phyloP scores from a whole-genome alignment of 2,888 invertebrate species.

The Stenolophus ochropezus region DNA sequence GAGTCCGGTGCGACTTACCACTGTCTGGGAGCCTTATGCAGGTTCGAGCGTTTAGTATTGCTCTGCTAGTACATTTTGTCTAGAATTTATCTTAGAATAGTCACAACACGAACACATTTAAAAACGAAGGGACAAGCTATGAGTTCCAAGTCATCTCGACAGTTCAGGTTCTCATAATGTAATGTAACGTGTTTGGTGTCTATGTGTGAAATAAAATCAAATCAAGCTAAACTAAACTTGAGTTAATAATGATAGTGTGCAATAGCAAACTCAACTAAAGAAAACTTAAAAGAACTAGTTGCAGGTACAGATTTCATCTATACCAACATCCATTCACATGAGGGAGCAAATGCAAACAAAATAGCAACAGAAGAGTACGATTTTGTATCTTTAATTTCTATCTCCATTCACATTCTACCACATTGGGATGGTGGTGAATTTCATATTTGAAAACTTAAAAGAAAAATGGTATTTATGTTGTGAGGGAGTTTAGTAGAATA shows the following conservation, averaged over 20 bases:
- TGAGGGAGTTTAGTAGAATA: no score
- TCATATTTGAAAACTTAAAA: background rate
- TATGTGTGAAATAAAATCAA: slow-evolving; percentile 19
- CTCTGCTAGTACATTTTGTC: slow-evolving; percentile 56
- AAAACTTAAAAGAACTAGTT: slow-evolving; percentile 19
- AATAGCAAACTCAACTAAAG: slow-evolving; percentile 26
- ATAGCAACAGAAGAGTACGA: slow-evolving; percentile 29
- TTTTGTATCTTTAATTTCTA: background rate
- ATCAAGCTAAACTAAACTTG: slow-evolving; percentile 37
- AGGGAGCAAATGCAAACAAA: slow-evolving; percentile 41
- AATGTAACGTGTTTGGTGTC: slow-evolving; percentile 28
- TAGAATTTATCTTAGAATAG: slow-evolving; percentile 50
- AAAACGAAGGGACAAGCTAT: slow-evolving; percentile 57
- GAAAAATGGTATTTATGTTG: no score
- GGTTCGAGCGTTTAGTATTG: slow-evolving; percentile 59
- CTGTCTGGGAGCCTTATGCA: slow-evolving; percentile 52
- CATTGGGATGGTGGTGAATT: no score
- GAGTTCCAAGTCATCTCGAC: slow-evolving; percentile 38
- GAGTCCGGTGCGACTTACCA: slow-evolving; percentile 56
- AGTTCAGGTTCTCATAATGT: slow-evolving; percentile 40
- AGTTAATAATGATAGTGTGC: slow-evolving; percentile 10
- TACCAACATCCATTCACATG: slow-evolving; percentile 44
- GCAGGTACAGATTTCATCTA: slow-evolving; percentile 50
- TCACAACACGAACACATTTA: slow-evolving; percentile 50
- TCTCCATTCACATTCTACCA: background rate